phyloP scores from a whole-genome alignment of 2,888 invertebrate species.

The Macrosiphum euphorbiae region DNA sequence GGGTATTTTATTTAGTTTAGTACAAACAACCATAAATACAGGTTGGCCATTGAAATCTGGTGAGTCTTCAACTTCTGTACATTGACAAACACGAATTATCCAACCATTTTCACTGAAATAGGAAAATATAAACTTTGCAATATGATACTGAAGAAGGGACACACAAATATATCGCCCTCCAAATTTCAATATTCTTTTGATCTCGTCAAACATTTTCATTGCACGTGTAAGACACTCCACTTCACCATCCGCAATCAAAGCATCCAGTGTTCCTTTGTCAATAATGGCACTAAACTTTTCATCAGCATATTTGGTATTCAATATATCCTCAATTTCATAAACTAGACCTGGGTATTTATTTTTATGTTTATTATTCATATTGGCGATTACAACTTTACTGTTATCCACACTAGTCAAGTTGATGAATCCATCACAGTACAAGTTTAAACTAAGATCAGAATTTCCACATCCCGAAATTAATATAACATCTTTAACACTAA shows the following conservation, averaged over 20 bases:
- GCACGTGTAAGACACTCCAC: conserved; percentile 76
- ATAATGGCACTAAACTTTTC: conserved; percentile 85
- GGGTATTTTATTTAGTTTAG: conserved; percentile 82
- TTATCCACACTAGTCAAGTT: conserved; percentile 93
- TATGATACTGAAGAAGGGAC: conserved; percentile 87
- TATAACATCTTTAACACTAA: conserved; percentile 85
- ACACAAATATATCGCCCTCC: conserved; percentile 87
- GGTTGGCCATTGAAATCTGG: conserved; percentile 79
- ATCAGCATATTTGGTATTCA: conserved; percentile 81
- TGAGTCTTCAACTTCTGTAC: conserved; percentile 83
- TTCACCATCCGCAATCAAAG: conserved; percentile 84
- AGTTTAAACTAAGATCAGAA: conserved; percentile 89
- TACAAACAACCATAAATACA: conserved; percentile 86
- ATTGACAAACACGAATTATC: conserved; percentile 85
- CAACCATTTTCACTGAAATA: conserved; percentile 81
- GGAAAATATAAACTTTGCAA: conserved; percentile 78
- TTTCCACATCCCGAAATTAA: conserved; percentile 97
- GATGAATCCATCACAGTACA: conserved; percentile 93
- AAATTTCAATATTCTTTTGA: conserved; percentile 77
- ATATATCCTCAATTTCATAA: conserved; percentile 90
- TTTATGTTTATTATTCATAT: conserved; percentile 85
- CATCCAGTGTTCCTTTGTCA: conserved; percentile 98
- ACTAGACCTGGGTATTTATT: conserved; percentile 80
- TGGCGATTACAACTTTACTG: conserved; percentile 89
- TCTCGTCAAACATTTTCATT: conserved; percentile 81